phyloP scores from a whole-genome alignment of 2,797 vertebrate species.

The Pangasius macronema region DNA sequence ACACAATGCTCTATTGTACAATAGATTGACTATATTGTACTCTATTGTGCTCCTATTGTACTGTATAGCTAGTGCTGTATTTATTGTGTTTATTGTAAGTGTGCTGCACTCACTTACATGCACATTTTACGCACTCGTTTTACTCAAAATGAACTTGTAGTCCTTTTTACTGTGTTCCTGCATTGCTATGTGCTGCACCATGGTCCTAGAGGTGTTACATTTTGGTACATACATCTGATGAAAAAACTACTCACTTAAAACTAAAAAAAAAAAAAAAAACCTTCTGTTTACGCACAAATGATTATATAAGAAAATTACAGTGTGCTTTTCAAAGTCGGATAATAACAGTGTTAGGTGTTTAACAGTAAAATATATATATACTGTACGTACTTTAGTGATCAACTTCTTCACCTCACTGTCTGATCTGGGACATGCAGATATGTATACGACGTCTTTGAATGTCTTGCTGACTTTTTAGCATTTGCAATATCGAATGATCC shows the following conservation, averaged over 20 bases:
- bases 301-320: neutral
- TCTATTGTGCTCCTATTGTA: too few relatives aligned
- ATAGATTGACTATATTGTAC: too few relatives aligned
- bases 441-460: neutral
- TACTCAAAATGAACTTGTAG: neutral
- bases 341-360: neutral
- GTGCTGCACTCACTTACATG: neutral
- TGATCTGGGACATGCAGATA: neutral
- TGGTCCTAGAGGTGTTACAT: neutral
- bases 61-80: neutral
- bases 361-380: neutral
- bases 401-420: neutral
- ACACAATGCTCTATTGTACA: too few relatives aligned
- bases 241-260: neutral
- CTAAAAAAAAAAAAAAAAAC: neutral
- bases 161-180: neutral
- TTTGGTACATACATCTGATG: neutral
- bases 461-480: neutral
- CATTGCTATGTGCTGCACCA: neutral
- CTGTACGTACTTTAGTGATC: neutral
- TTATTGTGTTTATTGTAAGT: neutral
- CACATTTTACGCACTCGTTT: neutral
- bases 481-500: constrained; percentile 18
- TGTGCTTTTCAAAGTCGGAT: neutral
- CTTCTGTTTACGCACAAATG: neutral